Evolutionary conservation across 2,113 vertebrate genomes (phyloP), one percentile per base, ranked within the genome.

Genomic region (Siniperca knerii): DNA sequence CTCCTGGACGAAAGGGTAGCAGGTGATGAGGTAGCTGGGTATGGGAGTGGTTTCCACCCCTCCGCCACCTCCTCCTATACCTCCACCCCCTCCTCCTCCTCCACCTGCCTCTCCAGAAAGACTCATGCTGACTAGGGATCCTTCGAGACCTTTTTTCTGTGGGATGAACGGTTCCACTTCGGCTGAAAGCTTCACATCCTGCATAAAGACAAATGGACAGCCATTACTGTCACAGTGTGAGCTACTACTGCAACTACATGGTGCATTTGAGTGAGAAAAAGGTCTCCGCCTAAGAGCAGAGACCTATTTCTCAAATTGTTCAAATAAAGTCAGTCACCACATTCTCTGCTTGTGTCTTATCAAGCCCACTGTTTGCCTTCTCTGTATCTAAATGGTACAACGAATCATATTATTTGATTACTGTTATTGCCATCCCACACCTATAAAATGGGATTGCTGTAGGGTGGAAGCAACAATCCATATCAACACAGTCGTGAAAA

Each of bases 111-210:
- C 98, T 0, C 95, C 96, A 80, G 97, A 96, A 81, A 99, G 95
- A 21, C 97, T 97, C 97, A 99, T 97, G 79, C 96, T 96, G 89
- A 98, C 96, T 92, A 97, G 92, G 80, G 97, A 90, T n/a, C 97
- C 95, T 88, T 99, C 98, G 21, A 95, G 92, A 92, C 95, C 96
- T 95, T 99, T 99, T 96, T 97, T 99, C 96, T 99, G 98, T 79
- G 98, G 98, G 96, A 99, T 96, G 94, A 99, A 99, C 1, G 98
- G 98, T 91, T 99, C 98, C 82, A 99, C 98, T 95, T 99, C 98
- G 74, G 98, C 97, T 82, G 98, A 99, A 80, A 99, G 96, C 93
- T 99, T 99, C 93, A 98, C 97, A 96, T 99, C 98, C 98, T 99
- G 93, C 57, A 84, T 4, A 79, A 40, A 90, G 33, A 84, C 16